Base-by-base conservation (phyloP, 2,113 vertebrate species). In the Mus spicilegus region DNA sequence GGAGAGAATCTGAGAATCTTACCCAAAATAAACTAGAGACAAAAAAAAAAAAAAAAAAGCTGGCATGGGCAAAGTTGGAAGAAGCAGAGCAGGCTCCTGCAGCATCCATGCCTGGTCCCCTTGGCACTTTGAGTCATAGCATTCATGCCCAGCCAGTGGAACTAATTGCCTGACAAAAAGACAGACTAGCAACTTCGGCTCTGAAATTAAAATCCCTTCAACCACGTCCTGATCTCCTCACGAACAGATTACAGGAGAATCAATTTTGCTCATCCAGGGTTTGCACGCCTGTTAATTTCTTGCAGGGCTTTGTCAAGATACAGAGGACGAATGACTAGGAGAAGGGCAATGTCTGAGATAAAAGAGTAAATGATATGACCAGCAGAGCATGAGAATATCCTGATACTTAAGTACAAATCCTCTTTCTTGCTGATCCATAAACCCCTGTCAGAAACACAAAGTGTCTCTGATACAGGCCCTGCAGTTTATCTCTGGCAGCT, bases 141-240 rank as follows among this genome's bases (percentile, higher is more conserved):
- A 63, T 90, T 96, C 95, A 78, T 78, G 82, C 95, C 96, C 91
- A 97, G 97, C 69, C 95, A 91, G 72, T 61, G 95, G 97, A 97
- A 97, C 97, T 97, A 97, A 98, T 95, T 97, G 91, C 94, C 96
- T 98, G 97, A 97, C 97, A 97, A 96, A 97, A 94, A 97, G 96
- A 97, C 96, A 94, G 97, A 96, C 96, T 67, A 93, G 96, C 42
- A 1, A 95, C 97, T 93, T 73, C 81, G 69, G 96, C 95, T 96
- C 94, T 91, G 88, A 97, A 98, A 97, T 98, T 95, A 96, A 97
- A 98, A 96, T 96, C 97, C 91, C 95, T 96, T 95, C 95, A 96
- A 97, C 95, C 95, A 94, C 89, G 1, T 96, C 95, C 95, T 67
- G 96, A 92, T 94, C 84, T 81, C 97, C 97, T 97, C 95, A 96